These are phyloP conservation scores for Cryptoleucopteryx plumbea DNA, from an alignment of 2,113 vertebrate genomes.

Conservation along the genomic window DNA sequence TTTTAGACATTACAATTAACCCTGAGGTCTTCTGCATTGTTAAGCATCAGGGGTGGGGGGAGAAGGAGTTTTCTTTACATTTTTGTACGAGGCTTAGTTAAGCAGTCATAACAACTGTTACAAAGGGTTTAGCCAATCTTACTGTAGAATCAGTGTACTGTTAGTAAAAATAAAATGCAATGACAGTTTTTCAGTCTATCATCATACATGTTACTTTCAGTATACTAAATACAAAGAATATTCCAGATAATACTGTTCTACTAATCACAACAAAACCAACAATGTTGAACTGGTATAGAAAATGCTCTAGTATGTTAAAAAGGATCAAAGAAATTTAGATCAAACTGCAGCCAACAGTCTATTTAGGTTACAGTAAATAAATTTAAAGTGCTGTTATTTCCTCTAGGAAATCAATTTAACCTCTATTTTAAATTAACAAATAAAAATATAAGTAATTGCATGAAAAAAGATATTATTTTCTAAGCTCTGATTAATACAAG, in stretches of 20 bases:
- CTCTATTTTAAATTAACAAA: background rate
- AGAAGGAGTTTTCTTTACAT: background rate
- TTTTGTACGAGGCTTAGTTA: background rate
- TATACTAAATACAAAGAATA: background rate
- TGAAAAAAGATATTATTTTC: background rate
- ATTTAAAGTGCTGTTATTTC: background rate
- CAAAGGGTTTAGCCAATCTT: background rate
- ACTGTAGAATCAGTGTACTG: background rate
- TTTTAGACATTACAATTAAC: background rate
- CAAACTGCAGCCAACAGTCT: background rate
- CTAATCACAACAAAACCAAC: background rate
- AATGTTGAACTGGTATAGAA: background rate
- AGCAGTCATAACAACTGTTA: background rate
- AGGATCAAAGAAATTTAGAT: background rate
- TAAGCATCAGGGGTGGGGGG: fast-evolving
- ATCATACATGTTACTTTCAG: background rate
- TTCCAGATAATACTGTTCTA: background rate
- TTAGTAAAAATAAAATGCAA: background rate
- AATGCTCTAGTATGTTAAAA: background rate
- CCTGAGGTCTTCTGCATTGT: background rate
- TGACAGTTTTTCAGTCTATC: background rate
- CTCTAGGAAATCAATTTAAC: background rate
- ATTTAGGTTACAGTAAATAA: background rate
- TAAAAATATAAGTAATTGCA: background rate
- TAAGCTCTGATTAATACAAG: background rate